Base-by-base conservation (phyloP, 2,888 invertebrate genomes). In the Linnaemya vulpina region DNA sequence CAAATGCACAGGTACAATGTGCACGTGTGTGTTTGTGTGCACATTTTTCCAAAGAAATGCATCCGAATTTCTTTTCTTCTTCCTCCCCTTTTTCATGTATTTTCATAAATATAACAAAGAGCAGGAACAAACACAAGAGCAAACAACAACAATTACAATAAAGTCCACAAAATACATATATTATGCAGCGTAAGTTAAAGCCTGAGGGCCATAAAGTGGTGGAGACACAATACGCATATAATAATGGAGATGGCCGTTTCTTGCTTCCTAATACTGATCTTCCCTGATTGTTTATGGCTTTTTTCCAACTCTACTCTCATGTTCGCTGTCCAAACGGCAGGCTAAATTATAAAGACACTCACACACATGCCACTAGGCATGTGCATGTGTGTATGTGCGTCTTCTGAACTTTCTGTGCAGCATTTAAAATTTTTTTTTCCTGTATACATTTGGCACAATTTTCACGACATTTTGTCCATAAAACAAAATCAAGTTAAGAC, bases 41-140 rank as follows among this genome's bases (percentile, higher is more conserved):
- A 35, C 17, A 58, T 65, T 79, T 84, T 84, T 84, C 79, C 79
- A 79, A 71, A 70, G 83, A 84, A 84, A 84, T 84, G 58, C 70
- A 70, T 63, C 25, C 63, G 40, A 68, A 35, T 74, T 77, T 63
- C 20, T 53, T 68, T 49, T 55, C 22, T 65, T 30, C 20, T 17
- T 43, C 35, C 38, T 30, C n/a, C 20, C 17, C 20, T 20, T 30
- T n/a, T 22, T 67, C 9, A 38, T 60, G n/a, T 35, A 20, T 53
- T 78, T 74, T 55, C 46, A 58, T 40, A 70, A 74, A 63, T 63
- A 53, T 38, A 30, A 63, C 15, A 49, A 71, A 65, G 58, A 58
- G 60, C 38, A 49, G 22, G 5, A 71, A 51, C 60, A 60, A 46
- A 35, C 49, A 60, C 40, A 51, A 74, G 53, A 51, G 53, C 51